Conservation (phyloP, 1,140 invertebrate genomes). For the Galleria mellonella region DNA sequence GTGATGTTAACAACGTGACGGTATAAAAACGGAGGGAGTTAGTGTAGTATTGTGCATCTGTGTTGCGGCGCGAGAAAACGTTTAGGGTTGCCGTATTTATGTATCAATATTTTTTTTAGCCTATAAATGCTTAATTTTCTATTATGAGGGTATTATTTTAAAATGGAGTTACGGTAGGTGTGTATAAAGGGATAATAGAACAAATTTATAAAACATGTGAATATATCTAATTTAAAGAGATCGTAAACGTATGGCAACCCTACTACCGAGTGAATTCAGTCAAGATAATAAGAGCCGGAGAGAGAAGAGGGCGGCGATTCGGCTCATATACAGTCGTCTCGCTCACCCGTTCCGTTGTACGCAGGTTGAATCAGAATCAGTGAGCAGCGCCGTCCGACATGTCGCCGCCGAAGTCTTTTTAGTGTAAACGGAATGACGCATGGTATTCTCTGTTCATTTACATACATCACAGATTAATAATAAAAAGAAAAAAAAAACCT, state of each 20-base stretch:
- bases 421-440: constrained; percentile 3
- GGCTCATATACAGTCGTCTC: constrained; percentile 40
- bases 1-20: constrained; percentile 46
- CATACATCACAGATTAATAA: too few relatives aligned
- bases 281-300: constrained; percentile 44
- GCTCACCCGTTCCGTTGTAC: constrained; percentile 61
- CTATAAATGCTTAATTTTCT: too few relatives aligned
- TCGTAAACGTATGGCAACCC: constrained; percentile 19
- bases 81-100: constrained; percentile 20
- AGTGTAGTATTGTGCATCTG: constrained; percentile 68
- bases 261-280: constrained; percentile 5
- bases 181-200: too few relatives aligned
- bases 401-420: constrained; percentile 8
- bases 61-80: constrained; percentile 32
- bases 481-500: too few relatives aligned
- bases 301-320: constrained; percentile 59
- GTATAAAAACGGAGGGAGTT: constrained; percentile 51
- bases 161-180: too few relatives aligned
- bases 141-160: too few relatives aligned
- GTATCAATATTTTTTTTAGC: too few relatives aligned
- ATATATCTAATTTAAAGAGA: too few relatives aligned
- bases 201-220: too few relatives aligned
- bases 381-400: constrained; percentile 27
- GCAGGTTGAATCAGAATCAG: constrained; percentile 70
- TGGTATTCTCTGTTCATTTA: neutral